Base-by-base conservation (phyloP, 1,140 invertebrate genomes). In the Saccostrea glomerata region DNA sequence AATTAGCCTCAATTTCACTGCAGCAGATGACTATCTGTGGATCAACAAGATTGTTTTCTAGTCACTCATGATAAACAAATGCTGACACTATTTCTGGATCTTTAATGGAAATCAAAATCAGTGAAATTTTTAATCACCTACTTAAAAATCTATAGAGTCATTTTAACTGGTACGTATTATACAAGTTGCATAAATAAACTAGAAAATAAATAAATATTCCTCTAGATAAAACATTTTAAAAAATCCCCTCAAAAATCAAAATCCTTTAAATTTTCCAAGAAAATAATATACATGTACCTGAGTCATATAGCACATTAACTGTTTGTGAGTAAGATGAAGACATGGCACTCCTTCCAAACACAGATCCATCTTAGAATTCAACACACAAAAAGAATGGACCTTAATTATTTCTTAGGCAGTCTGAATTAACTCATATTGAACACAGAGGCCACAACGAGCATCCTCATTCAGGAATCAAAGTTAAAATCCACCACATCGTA, bases 271-370 rank as follows among this genome's bases (percentile, higher is more conserved):
- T n/a, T 63, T n/a, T 63, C 17, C n/a, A 63, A 63, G 58, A 63
- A 66, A 36, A 77, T 15, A 15, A 6, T 15, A 13, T 77, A 77
- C 4, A 6, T 36, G 13, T 77, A 77, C 70, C 70, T 77, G 70
- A 30, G 70, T 15, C 12, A 77, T 4, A 25, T 77, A 77, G 25
- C 15, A 15, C 30, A 30, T 25, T 17, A 77, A 36, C 15, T 77
- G 70, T 36, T 2, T 11, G 25, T 77, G 25, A 6, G 70, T 77
- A 13, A 77, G 70, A 36, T 77, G 13, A 25, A 77, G 70, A 36
- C 70, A 77, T 40, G 70, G 70, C 23, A 77, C 70, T 77, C 70
- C 70, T 36, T 77, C 70, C 30, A 77, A 77, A 77, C 30, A 36
- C 25, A 77, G 30, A 77, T 77, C 25, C 70, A 77, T 77, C 70